Base-by-base conservation (phyloP, 2,797 vertebrate species). In the Phyllotis vaccarum region DNA sequence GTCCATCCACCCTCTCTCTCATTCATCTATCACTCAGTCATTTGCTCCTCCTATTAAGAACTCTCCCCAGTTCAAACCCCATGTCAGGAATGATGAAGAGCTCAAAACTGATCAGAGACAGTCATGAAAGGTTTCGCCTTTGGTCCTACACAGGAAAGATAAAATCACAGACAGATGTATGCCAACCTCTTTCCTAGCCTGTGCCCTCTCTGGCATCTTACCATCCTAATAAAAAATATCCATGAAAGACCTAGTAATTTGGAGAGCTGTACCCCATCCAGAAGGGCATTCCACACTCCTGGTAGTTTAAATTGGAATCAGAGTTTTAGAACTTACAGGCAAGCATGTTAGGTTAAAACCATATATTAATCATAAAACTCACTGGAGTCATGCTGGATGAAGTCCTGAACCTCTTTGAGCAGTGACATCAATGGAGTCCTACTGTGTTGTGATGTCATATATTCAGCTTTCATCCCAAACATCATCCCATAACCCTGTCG, bases 351-450 rank as follows among this genome's bases (percentile, higher is more conserved):
- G 43, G 62, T 34, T 49, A 76, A 78, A 89, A 58, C 6, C n/a
- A 37, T 66, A 0, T 16, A 2, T 17, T 9, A 74, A 24, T 19
- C 86, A 56, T 0, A 1, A 29, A 2, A 8, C 16, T 6, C 34
- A 12, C 37, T 52, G 91, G 56, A 54, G 1, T 58, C 34, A 7
- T 22, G 5, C 19, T n/a, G 6, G 62, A 40, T 16, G 6, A 46
- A 24, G 13, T 8, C 82, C 43, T 49, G 24, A 64, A 17, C 52
- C 9, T 64, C 46, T 19, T 29, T 54, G 22, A 54, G 58, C 3
- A 52, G 13, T 2, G 2, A 16, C 24, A 0, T 21, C 0, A 22
- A 12, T 9, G 3, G 56, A 64, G 13, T 0, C 31, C 46, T 1
- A n/a, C 31, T 37, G 7, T 56, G 62, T 0, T 0, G 70, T 56